Percentiles rank a stretch among this genome's conserved stretches.
Evolutionary conservation across 2,113 vertebrate species (phyloP).

Genomic region (Ictalurus furcatus): DNA sequence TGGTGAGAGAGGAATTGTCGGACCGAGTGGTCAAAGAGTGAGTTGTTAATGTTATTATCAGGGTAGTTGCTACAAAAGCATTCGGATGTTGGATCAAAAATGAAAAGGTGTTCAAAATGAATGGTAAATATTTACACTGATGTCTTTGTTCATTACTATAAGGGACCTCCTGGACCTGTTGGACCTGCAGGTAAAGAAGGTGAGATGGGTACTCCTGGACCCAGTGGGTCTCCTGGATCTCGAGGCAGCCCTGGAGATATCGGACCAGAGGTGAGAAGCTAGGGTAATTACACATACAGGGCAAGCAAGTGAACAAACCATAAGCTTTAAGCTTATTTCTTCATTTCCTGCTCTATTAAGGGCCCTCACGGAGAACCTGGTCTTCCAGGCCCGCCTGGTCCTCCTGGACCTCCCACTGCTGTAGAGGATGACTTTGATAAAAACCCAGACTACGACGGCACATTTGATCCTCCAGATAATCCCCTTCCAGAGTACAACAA

Average conservation of each 20-base stretch:
- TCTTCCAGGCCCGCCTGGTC: slow-evolving; percentile 85
- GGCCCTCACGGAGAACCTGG: slow-evolving; percentile 90
- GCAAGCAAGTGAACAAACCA: not conserved
- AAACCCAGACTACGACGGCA: slow-evolving; percentile 75
- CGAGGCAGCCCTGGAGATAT: slow-evolving; percentile 86
- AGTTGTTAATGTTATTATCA: slow-evolving; percentile 57
- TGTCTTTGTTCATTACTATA: not conserved
- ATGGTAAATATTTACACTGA: not conserved
- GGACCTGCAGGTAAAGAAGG: slow-evolving; percentile 95
- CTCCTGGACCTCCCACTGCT: slow-evolving; percentile 86
- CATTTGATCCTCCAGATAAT: slow-evolving; percentile 64
- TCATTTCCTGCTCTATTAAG: slow-evolving; percentile 51
- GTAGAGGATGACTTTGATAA: slow-evolving; percentile 81
- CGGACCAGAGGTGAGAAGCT: slow-evolving; percentile 82
- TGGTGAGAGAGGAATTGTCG: slow-evolving; percentile 84
- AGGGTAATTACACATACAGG: not conserved
- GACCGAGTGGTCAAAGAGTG: slow-evolving; percentile 91
- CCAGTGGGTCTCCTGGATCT: slow-evolving; percentile 87
- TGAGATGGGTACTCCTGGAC: slow-evolving; percentile 81
- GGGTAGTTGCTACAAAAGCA: not conserved
- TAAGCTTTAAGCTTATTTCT: not conserved
- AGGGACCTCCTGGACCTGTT: slow-evolving; percentile 91
- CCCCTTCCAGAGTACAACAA: slow-evolving; percentile 83
- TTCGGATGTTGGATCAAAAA: not conserved
- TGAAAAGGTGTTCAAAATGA: not conserved